Percentiles rank a stretch among this genome's conserved stretches.
Evolutionary conservation across 2,888 invertebrate species (phyloP).

Genomic region (Xanthia icteritia): DNA sequence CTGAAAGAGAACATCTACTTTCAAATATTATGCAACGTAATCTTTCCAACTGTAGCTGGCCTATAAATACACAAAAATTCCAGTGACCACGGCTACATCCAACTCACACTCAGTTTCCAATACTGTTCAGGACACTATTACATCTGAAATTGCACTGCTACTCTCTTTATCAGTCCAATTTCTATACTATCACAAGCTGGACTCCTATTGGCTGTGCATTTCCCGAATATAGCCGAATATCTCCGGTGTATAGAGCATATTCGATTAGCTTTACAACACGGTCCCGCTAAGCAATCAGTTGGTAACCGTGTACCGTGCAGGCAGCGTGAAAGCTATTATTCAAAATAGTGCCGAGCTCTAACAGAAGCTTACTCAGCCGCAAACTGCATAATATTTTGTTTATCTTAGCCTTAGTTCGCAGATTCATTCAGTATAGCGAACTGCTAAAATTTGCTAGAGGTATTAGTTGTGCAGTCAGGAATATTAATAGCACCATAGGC

Average conservation of each 20-base stretch:
- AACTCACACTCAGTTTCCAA: not conserved
- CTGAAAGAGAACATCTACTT: not conserved
- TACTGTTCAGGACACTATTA: not conserved
- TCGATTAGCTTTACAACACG: constrained; percentile 8
- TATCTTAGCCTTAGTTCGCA: constrained; percentile 20
- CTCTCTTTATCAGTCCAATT: not conserved
- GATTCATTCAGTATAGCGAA: not conserved
- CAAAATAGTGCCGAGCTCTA: constrained; percentile 16
- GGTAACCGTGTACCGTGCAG: constrained; percentile 4
- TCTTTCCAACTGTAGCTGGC: not conserved
- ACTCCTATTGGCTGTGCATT: not conserved
- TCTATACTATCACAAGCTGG: constrained; percentile 1
- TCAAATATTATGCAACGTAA: constrained; percentile 6
- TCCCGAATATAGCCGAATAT: not conserved
- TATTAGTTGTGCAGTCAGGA: not conserved
- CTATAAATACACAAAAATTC: not conserved
- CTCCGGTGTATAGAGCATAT: not conserved
- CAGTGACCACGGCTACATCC: not conserved
- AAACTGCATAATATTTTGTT: constrained; percentile 16
- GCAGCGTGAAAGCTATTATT: constrained; percentile 35
- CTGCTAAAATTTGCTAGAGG: not conserved
- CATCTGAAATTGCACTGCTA: not conserved
- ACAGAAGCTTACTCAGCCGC: constrained; percentile 3
- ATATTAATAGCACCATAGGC: too few species aligned
- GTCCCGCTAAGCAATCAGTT: constrained; percentile 26